Evolutionary conservation across 2,888 invertebrate genomes (phyloP).

Genomic region (Lampropteryx suffumata): DNA sequence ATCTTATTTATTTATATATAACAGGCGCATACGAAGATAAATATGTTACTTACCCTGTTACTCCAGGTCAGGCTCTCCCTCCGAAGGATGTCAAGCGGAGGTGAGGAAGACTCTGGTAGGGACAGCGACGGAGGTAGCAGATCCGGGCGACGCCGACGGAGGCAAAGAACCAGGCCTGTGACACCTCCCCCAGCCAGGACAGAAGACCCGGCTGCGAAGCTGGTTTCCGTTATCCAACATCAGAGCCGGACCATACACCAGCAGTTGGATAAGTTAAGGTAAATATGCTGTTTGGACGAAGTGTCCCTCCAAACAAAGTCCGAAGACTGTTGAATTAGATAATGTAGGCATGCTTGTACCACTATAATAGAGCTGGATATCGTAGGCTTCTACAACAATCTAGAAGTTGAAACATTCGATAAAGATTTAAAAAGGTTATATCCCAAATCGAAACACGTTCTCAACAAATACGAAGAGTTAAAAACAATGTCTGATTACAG

Average conservation of each 20-base stretch:
- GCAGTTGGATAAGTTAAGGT: conserved; percentile 76
- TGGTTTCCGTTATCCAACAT: conserved; percentile 75
- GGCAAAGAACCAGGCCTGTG: conserved; percentile 53
- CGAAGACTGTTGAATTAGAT: background rate
- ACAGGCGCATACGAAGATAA: no score
- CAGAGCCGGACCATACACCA: conserved; percentile 77
- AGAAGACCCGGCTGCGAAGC: conserved; percentile 69
- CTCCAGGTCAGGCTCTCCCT: conserved; percentile 72
- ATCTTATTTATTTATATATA: no score
- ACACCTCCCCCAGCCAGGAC: conserved; percentile 64
- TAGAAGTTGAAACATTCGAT: no score
- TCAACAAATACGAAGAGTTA: no score
- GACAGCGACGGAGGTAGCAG: conserved; percentile 74
- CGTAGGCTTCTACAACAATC: no score
- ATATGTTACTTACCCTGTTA: no score
- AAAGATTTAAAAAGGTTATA: no score
- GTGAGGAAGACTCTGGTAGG: conserved; percentile 77
- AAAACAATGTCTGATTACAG: conserved; percentile 56
- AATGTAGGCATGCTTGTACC: no score
- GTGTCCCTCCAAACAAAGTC: background rate
- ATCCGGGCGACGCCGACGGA: conserved; percentile 55
- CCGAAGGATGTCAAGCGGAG: conserved; percentile 72
- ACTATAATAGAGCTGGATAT: no score
- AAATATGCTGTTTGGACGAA: conserved; percentile 8
- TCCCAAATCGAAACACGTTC: no score